Base-by-base conservation (phyloP, 2,888 invertebrate genomes). In the Drosophila macrothrix region DNA sequence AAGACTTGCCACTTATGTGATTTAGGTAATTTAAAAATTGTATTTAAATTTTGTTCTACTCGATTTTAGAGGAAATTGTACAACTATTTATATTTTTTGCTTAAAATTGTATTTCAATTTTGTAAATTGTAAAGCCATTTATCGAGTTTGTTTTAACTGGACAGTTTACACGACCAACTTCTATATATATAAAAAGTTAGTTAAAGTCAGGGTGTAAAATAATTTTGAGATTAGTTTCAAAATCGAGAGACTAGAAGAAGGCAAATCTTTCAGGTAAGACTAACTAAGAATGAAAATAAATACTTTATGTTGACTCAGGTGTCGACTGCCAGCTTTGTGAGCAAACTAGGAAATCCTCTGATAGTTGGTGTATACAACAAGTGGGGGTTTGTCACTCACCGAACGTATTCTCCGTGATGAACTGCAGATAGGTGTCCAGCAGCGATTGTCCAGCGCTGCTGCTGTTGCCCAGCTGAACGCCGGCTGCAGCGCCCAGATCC, bases 341-440 rank as follows among this genome's bases (percentile, higher is more conserved):
- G 3, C 22, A 1, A 14, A 14, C 14, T 43, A 1, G 1, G 43
- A 0, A 1, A 9, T 1, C n/a, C 29, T 0, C 0, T 7, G 12
- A 29, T 29, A 6, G n/a, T 10, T 19, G 28, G 28, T 25, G 12
- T 28, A 14, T 33, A 22, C 12, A 16, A 5, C 5, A 33, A 9
- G 14, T 9, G 4, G 4, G 22, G 43, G 4, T 2, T 4, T 33
- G 25, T 0, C 19, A 84, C 94, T 94, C 92, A 94, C 96, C 95
- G 73, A 96, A 95, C 60, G 96, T 96, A 91, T 96, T 97, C 92
- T 97, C 97, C 3, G 97, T 96, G 89, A 98, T 97, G 90, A 97
- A 96, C 92, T 98, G 97, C 73, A 98, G 94, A 92, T 98, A 98
- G 19, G 97, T 97, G 93, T 98, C 97, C 73, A 98, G 94, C 67